A percentile compares a stretch with the other conserved stretches of the same genome.
These are phyloP conservation scores for Dicerorhinus sumatrensis DNA, from an alignment of 2,113 vertebrate genomes.

Conservation along the genomic window DNA sequence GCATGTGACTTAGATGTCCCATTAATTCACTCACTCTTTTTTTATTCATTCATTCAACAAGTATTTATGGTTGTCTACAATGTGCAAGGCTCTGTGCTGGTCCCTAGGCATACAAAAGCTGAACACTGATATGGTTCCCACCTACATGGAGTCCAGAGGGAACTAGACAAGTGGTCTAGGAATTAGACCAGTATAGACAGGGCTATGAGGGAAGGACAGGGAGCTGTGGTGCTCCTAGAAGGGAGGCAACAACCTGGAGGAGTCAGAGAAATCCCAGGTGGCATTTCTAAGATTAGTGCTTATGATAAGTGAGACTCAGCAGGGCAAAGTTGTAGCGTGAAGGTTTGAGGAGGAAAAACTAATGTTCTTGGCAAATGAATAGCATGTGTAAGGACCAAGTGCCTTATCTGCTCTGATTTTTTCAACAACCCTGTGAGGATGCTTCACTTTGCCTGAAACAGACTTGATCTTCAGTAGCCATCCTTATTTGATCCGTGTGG, in stretches of 20 bases:
- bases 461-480: fast-evolving
- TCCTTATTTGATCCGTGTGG: fast-evolving
- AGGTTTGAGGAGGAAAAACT: not conserved
- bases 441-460: not conserved
- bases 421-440: fast-evolving
- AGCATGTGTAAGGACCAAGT: fast-evolving
- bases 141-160: fast-evolving
- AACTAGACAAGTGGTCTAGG: fast-evolving
- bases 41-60: not conserved
- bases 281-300: not conserved
- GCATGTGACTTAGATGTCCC: fast-evolving
- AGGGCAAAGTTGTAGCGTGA: not conserved
- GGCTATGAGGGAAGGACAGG: fast-evolving
- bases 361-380: too few relatives aligned
- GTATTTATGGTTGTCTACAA: fast-evolving
- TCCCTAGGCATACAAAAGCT: fast-evolving
- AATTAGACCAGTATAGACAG: not conserved
- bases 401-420: not conserved
- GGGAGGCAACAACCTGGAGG: not conserved
- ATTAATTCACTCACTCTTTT: not conserved
- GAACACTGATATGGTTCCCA: fast-evolving
- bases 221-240: not conserved
- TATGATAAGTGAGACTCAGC: not conserved
- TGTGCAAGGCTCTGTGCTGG: fast-evolving
- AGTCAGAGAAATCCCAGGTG: not conserved